Base-by-base conservation (phyloP, 2,113 vertebrate genomes). In the Scopus umbretta region DNA sequence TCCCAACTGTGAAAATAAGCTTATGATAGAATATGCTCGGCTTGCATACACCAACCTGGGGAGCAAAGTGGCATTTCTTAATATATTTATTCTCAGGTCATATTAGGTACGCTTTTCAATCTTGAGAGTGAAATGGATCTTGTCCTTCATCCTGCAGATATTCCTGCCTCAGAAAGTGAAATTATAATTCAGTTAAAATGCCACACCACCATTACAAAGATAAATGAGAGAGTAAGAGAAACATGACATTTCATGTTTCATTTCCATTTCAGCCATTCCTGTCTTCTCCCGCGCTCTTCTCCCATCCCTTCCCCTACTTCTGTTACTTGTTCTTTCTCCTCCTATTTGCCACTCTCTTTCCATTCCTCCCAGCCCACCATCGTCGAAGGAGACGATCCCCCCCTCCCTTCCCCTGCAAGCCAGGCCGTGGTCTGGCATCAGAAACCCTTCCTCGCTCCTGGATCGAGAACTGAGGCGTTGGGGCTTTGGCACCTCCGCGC, bases 401-500 rank as follows among this genome's bases (percentile, higher is more conserved):
- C 52, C 58, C 11, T 49, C 84, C 83, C n/a, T 92, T 73, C 76
- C 67, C 58, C 82, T 67, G 76, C 94, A 87, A 96, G 73, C 94
- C 88, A 78, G 88, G 94, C 95, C 89, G 89, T 97, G 96, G 94
- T 97, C 97, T 97, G 96, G 97, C 97, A 96, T 78, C 79, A 92
- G 74, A 96, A 96, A 68, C 56, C 80, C 95, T 97, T 95, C 94
- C 94, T 97, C 2, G 14, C 90, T 96, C 70, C 97, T 97, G 96
- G 97, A 97, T 86, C 22, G 34, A 97, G 96, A 97, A 97, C 96
- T 97, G 90, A 97, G 88, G 92, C 95, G 0, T 42, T 86, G 20
- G 86, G 80, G 88, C 94, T 97, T 92, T 95, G 97, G 97, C 96
- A 94, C 80, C 92, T 95, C 96, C 0, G 4, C 1, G 23, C 87